Conservation (phyloP, 2,113 vertebrate species). For the Solea senegalensis region DNA sequence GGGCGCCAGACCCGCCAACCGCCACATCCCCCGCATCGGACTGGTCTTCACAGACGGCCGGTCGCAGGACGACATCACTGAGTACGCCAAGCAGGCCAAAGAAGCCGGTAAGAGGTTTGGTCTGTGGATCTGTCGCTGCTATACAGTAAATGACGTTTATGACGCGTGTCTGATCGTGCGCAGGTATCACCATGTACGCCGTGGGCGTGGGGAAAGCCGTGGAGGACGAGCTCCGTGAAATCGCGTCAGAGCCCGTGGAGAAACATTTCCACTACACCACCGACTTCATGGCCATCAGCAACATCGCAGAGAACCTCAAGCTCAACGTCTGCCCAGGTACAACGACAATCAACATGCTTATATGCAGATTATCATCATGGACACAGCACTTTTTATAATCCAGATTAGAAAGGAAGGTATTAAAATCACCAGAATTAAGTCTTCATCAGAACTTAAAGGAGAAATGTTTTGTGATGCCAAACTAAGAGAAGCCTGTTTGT, state of each 20-base stretch:
- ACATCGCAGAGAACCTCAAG: slow-evolving; percentile 93
- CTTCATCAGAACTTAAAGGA: no score
- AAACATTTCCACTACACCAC: slow-evolving; percentile 94
- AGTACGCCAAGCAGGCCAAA: slow-evolving; percentile 92
- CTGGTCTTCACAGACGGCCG: slow-evolving; percentile 96
- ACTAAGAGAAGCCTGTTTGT: no score
- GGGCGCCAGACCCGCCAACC: slow-evolving; percentile 81
- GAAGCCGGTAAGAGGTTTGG: slow-evolving; percentile 84
- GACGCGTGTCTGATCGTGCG: accelerated
- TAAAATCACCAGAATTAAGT: no score
- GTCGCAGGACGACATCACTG: slow-evolving; percentile 95
- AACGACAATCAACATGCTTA: neutral
- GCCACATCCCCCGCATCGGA: slow-evolving; percentile 88
- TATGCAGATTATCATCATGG: no score
- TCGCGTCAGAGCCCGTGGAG: slow-evolving; percentile 91
- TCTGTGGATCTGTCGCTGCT: neutral
- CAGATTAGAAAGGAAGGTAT: no score
- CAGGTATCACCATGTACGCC: slow-evolving; percentile 96
- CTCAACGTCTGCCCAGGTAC: slow-evolving; percentile 95
- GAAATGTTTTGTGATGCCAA: no score
- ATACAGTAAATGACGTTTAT: no score
- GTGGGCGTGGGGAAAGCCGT: slow-evolving; percentile 97
- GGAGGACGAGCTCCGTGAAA: slow-evolving; percentile 92
- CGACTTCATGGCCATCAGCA: slow-evolving; percentile 91
- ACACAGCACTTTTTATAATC: no score